Evolutionary conservation across 1,140 invertebrate species (phyloP).

Genomic region (Penaeus japonicus): DNA sequence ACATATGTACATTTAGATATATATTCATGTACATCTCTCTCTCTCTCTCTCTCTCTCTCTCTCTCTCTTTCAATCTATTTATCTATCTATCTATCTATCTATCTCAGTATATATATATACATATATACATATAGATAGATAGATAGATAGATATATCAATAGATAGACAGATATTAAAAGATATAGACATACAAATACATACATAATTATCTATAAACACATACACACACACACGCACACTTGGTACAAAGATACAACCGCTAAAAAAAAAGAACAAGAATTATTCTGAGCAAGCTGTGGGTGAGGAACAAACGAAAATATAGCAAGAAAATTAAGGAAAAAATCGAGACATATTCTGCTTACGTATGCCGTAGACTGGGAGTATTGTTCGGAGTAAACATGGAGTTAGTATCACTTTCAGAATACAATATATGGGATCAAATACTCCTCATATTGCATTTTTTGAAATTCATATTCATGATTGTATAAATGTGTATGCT

Average conservation of each 20-base stretch:
- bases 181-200: not conserved
- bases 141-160: not conserved
- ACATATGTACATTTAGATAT: too few relatives aligned
- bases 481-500: not conserved
- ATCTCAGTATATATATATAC: too few relatives aligned
- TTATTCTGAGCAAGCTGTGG: not conserved
- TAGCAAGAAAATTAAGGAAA: not conserved
- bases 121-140: too few relatives aligned
- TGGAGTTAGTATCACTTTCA: too few relatives aligned
- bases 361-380: not conserved
- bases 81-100: too few relatives aligned
- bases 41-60: too few relatives aligned
- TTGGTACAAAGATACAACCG: too few relatives aligned
- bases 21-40: too few relatives aligned
- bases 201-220: not conserved
- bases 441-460: too few relatives aligned
- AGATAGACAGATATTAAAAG: not conserved
- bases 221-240: not conserved
- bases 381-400: not conserved
- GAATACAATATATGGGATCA: too few relatives aligned
- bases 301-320: not conserved
- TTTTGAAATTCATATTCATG: not conserved
- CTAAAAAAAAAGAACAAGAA: too few relatives aligned
- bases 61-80: too few relatives aligned
- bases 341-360: not conserved